These are phyloP conservation scores for Lineus longissimus DNA, from an alignment of 1,140 invertebrate genomes.

Conservation along the genomic window DNA sequence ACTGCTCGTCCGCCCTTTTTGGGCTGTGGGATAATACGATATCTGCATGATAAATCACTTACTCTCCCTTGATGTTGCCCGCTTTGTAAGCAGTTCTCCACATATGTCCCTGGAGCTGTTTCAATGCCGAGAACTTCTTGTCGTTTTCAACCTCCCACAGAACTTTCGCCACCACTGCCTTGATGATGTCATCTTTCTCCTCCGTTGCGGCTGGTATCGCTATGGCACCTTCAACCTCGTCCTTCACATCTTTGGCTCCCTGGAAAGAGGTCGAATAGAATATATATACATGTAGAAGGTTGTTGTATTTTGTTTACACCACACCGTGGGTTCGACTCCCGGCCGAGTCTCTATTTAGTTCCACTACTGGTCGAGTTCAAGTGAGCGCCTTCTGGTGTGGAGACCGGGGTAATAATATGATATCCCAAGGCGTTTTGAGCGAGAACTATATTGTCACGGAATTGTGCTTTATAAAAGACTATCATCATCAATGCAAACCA, in stretches of 20 bases:
- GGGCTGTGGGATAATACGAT: too few species aligned
- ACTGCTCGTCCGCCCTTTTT: too few species aligned
- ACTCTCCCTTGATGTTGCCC: slow-evolving; percentile 80
- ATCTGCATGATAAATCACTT: slow-evolving; percentile 64
- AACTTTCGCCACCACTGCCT: slow-evolving; percentile 58
- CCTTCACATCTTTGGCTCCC: slow-evolving; percentile 43
- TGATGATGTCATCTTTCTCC: slow-evolving; percentile 39
- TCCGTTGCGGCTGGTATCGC: slow-evolving; percentile 34
- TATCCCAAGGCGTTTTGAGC: too few species aligned
- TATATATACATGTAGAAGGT: neutral
- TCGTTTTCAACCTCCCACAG: slow-evolving; percentile 77
- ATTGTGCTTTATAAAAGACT: too few species aligned
- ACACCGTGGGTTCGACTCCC: too few species aligned
- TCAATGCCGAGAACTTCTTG: slow-evolving; percentile 74
- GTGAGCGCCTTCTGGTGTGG: too few species aligned
- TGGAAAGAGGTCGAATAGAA: slow-evolving; percentile 14
- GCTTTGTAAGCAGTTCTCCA: slow-evolving; percentile 79
- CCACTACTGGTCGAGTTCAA: too few species aligned
- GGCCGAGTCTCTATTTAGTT: too few species aligned
- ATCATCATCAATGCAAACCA: too few species aligned
- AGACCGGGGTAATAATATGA: too few species aligned
- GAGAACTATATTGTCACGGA: too few species aligned
- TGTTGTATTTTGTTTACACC: too few species aligned
- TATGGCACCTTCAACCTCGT: slow-evolving; percentile 36
- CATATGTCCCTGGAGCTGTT: slow-evolving; percentile 82